A percentile compares a stretch with the other conserved stretches of the same genome.
Conservation (phyloP, 2,888 invertebrate species). For the Spatulosminthurus flaviceps region DNA sequence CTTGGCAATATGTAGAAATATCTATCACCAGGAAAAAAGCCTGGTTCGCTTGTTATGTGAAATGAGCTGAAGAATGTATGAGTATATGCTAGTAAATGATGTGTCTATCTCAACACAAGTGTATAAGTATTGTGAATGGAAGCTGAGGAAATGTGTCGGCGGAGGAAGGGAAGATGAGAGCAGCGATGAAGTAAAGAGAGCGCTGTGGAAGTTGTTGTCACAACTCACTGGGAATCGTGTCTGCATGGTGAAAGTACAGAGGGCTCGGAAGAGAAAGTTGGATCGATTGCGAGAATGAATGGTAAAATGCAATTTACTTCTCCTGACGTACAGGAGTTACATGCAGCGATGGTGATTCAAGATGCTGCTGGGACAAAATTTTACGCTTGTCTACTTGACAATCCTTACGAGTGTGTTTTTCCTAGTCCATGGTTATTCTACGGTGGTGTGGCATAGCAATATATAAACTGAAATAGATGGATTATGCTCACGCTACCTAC, state of each 20-base stretch:
- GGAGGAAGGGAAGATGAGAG: conserved; percentile 22
- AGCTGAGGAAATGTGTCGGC: conserved; percentile 15
- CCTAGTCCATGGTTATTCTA: not conserved
- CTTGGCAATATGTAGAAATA: no score
- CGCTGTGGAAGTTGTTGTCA: conserved; percentile 28
- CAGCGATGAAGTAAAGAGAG: conserved; percentile 35
- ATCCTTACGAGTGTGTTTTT: conserved; percentile 37
- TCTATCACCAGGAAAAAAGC: no score
- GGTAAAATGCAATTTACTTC: conserved; percentile 48
- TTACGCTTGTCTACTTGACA: conserved; percentile 49
- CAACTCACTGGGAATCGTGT: conserved; percentile 22
- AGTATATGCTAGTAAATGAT: not conserved
- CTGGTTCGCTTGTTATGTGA: no score
- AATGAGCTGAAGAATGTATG: no score
- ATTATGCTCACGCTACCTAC: not conserved
- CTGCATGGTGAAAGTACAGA: conserved; percentile 41
- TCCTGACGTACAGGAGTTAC: conserved; percentile 29
- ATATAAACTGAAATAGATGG: conserved; percentile 3
- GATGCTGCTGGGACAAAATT: conserved; percentile 46
- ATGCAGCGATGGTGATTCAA: conserved; percentile 34
- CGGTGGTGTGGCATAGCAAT: not conserved
- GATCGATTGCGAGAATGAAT: conserved; percentile 49
- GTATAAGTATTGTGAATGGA: conserved; percentile 8
- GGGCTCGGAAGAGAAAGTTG: conserved; percentile 42
- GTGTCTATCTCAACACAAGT: not conserved